phyloP scores from a whole-genome alignment of 2,797 vertebrate genomes.

The Rhinella marina region DNA sequence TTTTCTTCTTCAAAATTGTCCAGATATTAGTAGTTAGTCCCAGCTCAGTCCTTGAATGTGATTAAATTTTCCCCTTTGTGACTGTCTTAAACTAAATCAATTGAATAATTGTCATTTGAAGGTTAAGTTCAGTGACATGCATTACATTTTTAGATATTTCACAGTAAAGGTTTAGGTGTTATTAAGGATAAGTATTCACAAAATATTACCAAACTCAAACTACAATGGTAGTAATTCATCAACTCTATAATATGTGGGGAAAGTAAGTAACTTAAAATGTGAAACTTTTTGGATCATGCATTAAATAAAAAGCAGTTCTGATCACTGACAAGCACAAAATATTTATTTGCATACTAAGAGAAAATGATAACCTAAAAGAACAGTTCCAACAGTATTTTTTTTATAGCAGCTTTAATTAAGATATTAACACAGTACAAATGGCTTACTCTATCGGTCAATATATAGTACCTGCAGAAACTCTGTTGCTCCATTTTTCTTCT shows the following conservation, averaged over 20 bases:
- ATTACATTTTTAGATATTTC: slow-evolving; percentile 19
- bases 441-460: too few relatives aligned
- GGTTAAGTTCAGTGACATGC: slow-evolving; percentile 42
- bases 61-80: slow-evolving; percentile 22
- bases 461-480: too few relatives aligned
- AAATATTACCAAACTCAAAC: neutral
- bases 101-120: slow-evolving; percentile 34
- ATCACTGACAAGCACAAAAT: neutral
- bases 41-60: neutral
- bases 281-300: neutral
- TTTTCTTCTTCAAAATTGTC: neutral
- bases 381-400: too few relatives aligned
- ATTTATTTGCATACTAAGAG: neutral
- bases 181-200: neutral
- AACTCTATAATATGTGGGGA: neutral
- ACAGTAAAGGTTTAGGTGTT: slow-evolving; percentile 22
- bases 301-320: neutral
- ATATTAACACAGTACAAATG: too few relatives aligned
- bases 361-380: too few relatives aligned
- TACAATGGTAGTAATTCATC: neutral
- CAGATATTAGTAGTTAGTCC: slow-evolving; percentile 6
- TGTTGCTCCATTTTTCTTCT: too few relatives aligned
- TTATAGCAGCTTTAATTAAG: too few relatives aligned
- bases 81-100: slow-evolving; percentile 36
- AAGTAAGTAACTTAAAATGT: neutral